Percentiles rank a stretch among this genome's conserved stretches.
phyloP scores from a whole-genome alignment of 2,113 vertebrate species.

The Platysteira castanea region DNA sequence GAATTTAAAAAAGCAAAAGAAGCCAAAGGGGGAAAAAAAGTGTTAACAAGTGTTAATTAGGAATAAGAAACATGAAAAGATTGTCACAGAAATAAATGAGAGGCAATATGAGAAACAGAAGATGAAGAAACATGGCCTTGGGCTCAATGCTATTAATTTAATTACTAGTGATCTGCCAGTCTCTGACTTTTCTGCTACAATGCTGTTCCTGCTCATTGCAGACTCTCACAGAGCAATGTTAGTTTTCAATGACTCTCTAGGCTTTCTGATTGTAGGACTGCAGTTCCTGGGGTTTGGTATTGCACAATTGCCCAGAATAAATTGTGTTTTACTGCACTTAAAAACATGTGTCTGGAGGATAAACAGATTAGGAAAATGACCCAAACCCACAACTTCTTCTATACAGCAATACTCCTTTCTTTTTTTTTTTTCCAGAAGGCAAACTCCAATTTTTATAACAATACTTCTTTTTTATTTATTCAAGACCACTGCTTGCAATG shows the following conservation, averaged over 20 bases:
- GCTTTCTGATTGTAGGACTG: not conserved
- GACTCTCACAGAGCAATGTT: not conserved
- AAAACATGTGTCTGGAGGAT: not conserved
- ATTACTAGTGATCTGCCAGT: slow-evolving; percentile 20
- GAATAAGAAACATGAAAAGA: not conserved
- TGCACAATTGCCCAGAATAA: not conserved
- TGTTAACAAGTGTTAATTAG: not conserved
- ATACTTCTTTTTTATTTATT: not conserved
- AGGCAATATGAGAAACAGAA: not conserved
- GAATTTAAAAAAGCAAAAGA: not conserved
- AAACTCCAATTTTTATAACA: not conserved
- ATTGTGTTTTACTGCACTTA: not conserved
- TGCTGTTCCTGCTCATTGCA: not conserved
- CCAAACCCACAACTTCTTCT: not conserved
- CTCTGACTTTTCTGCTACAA: not conserved
- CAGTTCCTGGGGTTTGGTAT: not conserved
- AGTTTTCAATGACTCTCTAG: not conserved
- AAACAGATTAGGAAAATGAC: not conserved
- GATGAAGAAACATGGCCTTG: slow-evolving; percentile 6
- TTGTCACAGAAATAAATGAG: not conserved
- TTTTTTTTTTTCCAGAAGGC: not conserved
- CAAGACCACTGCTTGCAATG: not conserved
- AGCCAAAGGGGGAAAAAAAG: not conserved
- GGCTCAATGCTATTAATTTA: slow-evolving; percentile 23
- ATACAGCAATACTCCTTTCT: not conserved